Percentiles rank a stretch among this genome's conserved stretches.
Evolutionary conservation across 2,797 vertebrate species (phyloP).

Genomic region (Gila robusta): DNA sequence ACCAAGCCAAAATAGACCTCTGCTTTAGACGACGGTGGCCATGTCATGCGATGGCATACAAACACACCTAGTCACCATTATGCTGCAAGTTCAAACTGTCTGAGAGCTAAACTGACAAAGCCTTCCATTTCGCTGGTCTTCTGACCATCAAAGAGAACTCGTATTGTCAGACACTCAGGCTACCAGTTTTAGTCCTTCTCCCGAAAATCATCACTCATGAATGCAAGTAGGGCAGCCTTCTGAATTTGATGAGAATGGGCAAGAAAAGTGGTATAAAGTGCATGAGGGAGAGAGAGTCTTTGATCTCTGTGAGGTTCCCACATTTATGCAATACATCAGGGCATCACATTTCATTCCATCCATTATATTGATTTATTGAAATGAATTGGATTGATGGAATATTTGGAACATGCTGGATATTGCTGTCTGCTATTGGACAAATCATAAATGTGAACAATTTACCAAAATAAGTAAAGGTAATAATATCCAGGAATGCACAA

Average conservation of each 20-base stretch:
- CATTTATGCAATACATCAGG: constrained; percentile 16
- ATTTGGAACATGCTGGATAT: not conserved
- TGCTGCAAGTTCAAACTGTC: constrained; percentile 10
- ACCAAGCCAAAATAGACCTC: not conserved
- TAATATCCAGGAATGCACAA: not conserved
- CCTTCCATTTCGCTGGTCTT: constrained; percentile 21
- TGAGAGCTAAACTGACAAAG: constrained; percentile 17
- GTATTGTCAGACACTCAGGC: constrained; percentile 28
- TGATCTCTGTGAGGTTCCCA: constrained; percentile 22
- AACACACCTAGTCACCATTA: constrained; percentile 15
- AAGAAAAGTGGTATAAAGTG: constrained; percentile 1
- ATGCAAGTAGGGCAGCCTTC: constrained; percentile 34
- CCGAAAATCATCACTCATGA: constrained; percentile 18
- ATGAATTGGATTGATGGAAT: not conserved
- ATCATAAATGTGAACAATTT: not conserved
- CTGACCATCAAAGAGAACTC: constrained; percentile 26
- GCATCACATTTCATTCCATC: not conserved
- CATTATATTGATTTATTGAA: not conserved
- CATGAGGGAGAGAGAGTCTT: constrained; percentile 23
- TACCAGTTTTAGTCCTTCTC: constrained; percentile 16
- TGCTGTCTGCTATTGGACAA: not conserved
- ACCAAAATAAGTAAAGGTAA: not conserved
- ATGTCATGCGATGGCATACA: not conserved
- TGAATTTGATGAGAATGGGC: constrained; percentile 12
- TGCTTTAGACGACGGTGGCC: not conserved